These are phyloP conservation scores for Tipula confusa DNA, from an alignment of 2,888 invertebrate species.

Conservation along the genomic window DNA sequence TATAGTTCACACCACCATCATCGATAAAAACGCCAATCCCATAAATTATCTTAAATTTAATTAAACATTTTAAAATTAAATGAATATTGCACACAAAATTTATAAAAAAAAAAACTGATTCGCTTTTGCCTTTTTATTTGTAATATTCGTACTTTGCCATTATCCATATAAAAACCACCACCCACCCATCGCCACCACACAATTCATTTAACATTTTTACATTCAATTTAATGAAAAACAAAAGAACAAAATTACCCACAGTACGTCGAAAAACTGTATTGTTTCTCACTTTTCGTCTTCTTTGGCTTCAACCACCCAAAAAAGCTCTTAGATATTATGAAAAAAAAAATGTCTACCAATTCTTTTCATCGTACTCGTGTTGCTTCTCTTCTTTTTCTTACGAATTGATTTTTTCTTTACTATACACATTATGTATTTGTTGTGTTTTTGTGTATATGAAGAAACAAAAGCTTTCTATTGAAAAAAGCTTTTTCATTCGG, in stretches of 20 bases:
- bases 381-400: not conserved
- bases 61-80: not conserved
- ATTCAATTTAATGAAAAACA: not conserved
- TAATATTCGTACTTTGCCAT: not conserved
- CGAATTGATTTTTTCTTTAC: not conserved
- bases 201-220: not conserved
- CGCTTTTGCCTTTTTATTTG: not conserved
- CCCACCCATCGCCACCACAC: not conserved
- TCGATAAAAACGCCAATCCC: not conserved
- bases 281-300: slow-evolving; percentile 9
- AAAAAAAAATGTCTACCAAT: not conserved
- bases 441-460: not conserved
- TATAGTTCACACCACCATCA: too few relatives aligned
- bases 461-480: not conserved
- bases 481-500: not conserved
- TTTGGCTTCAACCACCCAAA: not conserved
- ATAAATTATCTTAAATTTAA: not conserved
- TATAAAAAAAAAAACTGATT: not conserved
- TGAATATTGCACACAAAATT: not conserved
- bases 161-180: not conserved
- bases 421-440: not conserved
- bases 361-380: not conserved
- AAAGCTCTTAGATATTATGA: not conserved
- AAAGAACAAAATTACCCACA: slow-evolving; percentile 4
- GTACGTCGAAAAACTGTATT: not conserved